These are phyloP conservation scores for Pterocles gutturalis DNA, from an alignment of 2,113 vertebrate species.

Conservation along the genomic window DNA sequence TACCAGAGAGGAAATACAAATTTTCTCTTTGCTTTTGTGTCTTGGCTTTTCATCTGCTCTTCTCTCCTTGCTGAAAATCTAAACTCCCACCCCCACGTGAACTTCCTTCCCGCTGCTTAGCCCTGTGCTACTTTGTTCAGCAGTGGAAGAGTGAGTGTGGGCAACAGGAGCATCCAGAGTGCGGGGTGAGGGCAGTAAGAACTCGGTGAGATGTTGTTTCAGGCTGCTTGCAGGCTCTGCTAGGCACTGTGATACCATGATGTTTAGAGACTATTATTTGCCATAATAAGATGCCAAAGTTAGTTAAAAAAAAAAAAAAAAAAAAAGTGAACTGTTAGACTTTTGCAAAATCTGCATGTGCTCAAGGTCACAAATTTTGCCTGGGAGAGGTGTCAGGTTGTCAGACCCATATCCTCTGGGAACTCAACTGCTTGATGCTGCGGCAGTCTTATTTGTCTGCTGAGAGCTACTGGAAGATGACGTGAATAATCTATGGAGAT, in stretches of 20 bases:
- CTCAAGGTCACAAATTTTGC: background rate
- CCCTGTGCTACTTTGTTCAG: background rate
- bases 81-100: background rate
- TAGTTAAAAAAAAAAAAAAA: background rate
- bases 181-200: background rate
- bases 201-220: background rate
- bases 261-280: background rate
- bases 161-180: background rate
- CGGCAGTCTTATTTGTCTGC: background rate
- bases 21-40: background rate
- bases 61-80: background rate
- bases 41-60: background rate
- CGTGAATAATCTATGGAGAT: background rate
- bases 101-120: background rate
- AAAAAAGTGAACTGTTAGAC: background rate
- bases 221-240: background rate
- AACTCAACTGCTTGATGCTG: background rate
- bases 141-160: background rate
- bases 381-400: background rate
- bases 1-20: background rate
- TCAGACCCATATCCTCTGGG: background rate
- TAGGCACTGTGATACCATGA: accelerated
- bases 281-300: background rate
- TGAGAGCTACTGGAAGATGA: background rate
- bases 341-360: background rate